A percentile compares a stretch with the other conserved stretches of the same genome.
phyloP scores from a whole-genome alignment of 2,888 invertebrate genomes.

The Teleiodes luculella region DNA sequence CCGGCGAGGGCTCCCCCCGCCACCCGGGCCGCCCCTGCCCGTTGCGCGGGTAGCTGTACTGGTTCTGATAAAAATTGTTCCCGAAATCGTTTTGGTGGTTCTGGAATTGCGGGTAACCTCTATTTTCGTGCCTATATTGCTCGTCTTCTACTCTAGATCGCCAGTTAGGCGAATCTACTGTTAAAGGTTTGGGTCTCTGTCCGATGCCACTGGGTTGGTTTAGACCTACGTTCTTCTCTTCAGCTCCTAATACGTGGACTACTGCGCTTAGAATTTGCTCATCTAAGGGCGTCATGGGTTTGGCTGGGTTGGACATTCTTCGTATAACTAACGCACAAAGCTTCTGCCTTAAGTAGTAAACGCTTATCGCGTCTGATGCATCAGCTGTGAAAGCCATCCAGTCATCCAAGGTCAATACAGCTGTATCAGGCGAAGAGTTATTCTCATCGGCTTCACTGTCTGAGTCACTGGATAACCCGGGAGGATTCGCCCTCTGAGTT shows the following conservation, averaged over 20 bases:
- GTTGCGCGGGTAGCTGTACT: slow-evolving; percentile 43
- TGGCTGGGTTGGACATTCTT: slow-evolving; percentile 79
- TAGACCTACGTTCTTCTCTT: slow-evolving; percentile 84
- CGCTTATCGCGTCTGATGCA: slow-evolving; percentile 81
- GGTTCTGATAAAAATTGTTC: slow-evolving; percentile 43
- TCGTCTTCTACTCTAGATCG: slow-evolving; percentile 48
- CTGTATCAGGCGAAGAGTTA: slow-evolving; percentile 54
- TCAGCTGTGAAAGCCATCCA: slow-evolving; percentile 86
- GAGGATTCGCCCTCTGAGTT: slow-evolving; percentile 65
- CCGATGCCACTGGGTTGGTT: slow-evolving; percentile 87
- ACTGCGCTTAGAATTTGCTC: slow-evolving; percentile 83
- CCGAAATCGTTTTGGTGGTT: slow-evolving; percentile 38
- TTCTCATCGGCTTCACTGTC: slow-evolving; percentile 68
- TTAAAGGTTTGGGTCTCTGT: slow-evolving; percentile 84
- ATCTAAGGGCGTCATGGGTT: slow-evolving; percentile 78
- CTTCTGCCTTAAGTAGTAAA: slow-evolving; percentile 84
- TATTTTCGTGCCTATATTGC: slow-evolving; percentile 41
- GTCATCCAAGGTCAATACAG: slow-evolving; percentile 82
- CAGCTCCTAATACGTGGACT: slow-evolving; percentile 82
- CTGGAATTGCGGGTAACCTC: slow-evolving; percentile 42
- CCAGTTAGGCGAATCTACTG: slow-evolving; percentile 75
- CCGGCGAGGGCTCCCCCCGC: slow-evolving; percentile 38
- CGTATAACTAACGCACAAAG: slow-evolving; percentile 83
- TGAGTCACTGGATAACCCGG: slow-evolving; percentile 66
- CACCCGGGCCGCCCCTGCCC: slow-evolving; percentile 42